A percentile compares a stretch with the other conserved stretches of the same genome.
Conservation (phyloP, 1,140 invertebrate genomes). For the Caerostris extrusa region DNA sequence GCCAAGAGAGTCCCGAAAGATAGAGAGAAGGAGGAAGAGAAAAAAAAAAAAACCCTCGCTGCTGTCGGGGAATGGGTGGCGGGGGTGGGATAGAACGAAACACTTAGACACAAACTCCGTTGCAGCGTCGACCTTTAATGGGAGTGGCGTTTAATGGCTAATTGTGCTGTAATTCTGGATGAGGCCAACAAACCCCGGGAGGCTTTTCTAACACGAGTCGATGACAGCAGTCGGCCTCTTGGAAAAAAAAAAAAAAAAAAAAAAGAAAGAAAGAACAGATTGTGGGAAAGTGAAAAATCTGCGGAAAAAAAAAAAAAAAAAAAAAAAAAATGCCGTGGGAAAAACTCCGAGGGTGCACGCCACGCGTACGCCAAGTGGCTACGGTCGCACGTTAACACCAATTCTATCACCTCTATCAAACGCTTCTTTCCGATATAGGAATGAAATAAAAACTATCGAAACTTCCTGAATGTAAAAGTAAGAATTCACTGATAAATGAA, state of each 20-base stretch:
- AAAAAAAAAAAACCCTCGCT: background rate
- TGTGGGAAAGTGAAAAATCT: slow-evolving; percentile 49
- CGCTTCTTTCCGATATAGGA: background rate
- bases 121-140: slow-evolving; percentile 72
- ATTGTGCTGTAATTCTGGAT: slow-evolving; percentile 77
- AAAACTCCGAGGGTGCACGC: slow-evolving; percentile 48
- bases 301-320: background rate
- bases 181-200: slow-evolving; percentile 75
- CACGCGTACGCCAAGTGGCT: slow-evolving; percentile 58
- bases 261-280: slow-evolving; percentile 57
- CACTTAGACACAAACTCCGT: slow-evolving; percentile 71
- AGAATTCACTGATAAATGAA: too few relatives aligned
- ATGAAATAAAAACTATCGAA: background rate
- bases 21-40: background rate
- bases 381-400: slow-evolving; percentile 41
- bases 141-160: slow-evolving; percentile 76
- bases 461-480: background rate
- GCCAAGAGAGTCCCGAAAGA: slow-evolving; percentile 71
- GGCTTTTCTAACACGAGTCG: slow-evolving; percentile 74
- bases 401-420: background rate
- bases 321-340: slow-evolving; percentile 66
- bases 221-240: slow-evolving; percentile 72
- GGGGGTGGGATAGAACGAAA: slow-evolving; percentile 56
- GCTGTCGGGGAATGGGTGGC: slow-evolving; percentile 28
- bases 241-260: background rate